phyloP scores from a whole-genome alignment of 2,797 vertebrate genomes.

The Allobates femoralis region DNA sequence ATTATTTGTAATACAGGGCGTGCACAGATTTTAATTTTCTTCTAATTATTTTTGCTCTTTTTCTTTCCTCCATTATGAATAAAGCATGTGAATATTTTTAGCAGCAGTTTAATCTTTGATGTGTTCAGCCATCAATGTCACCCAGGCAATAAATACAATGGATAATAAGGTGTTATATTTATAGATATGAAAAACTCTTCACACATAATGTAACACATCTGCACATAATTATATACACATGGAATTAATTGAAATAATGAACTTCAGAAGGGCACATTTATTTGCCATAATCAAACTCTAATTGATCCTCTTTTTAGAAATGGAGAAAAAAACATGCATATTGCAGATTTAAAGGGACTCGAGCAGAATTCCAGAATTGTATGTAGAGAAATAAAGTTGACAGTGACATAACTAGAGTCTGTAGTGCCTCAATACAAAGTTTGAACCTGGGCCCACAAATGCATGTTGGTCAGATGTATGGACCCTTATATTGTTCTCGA shows the following conservation, averaged over 20 bases:
- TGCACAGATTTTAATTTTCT: not conserved
- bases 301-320: not conserved
- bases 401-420: no score
- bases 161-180: slow-evolving; percentile 30
- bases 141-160: not conserved
- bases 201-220: slow-evolving; percentile 33
- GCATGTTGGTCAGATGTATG: no score
- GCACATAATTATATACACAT: slow-evolving; percentile 22
- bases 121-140: slow-evolving; percentile 34
- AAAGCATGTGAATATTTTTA: not conserved
- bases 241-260: slow-evolving; percentile 29
- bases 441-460: no score
- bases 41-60: not conserved
- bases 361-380: not conserved
- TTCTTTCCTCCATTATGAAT: not conserved
- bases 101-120: slow-evolving; percentile 9
- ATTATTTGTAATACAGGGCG: not conserved
- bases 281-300: slow-evolving; percentile 6
- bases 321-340: not conserved
- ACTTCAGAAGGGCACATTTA: slow-evolving; percentile 11
- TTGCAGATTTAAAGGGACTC: not conserved
- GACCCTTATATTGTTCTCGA: no score
- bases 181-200: slow-evolving; percentile 25
- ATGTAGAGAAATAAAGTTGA: not conserved
- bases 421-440: no score